Evolutionary conservation across 2,797 vertebrate species (phyloP).

Genomic region (Protonibea diacanthus): DNA sequence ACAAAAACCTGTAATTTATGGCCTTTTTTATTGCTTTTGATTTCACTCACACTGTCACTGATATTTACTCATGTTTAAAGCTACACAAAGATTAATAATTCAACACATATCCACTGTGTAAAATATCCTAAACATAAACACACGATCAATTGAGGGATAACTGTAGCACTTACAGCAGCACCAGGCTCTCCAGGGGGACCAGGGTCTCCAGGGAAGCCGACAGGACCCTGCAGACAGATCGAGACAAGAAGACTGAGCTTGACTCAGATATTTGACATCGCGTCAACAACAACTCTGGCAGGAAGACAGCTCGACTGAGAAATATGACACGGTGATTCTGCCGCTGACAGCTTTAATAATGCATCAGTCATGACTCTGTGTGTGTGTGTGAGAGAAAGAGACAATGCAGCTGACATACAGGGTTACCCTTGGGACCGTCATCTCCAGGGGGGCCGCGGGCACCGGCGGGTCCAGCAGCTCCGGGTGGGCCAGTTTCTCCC

Average conservation of each 20-base stretch:
- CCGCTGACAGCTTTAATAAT: conserved; percentile 48
- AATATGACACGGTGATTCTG: conserved; percentile 40
- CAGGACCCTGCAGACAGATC: conserved; percentile 88
- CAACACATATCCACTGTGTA: background rate
- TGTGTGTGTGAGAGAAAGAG: background rate
- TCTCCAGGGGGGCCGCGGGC: conserved; percentile 94
- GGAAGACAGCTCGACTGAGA: conserved; percentile 44
- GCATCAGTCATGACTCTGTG: conserved; percentile 20
- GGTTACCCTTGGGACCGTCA: conserved; percentile 98
- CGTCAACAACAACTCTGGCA: conserved; percentile 54
- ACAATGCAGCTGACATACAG: conserved; percentile 85
- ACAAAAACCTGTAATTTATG: background rate
- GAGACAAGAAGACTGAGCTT: conserved; percentile 51
- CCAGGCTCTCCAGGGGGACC: conserved; percentile 97
- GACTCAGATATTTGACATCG: conserved; percentile 51
- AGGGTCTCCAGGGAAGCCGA: conserved; percentile 98
- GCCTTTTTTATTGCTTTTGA: background rate
- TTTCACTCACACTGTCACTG: background rate
- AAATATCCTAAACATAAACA: conserved; percentile 5
- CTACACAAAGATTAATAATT: background rate
- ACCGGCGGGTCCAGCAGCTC: conserved; percentile 95
- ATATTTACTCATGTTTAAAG: background rate
- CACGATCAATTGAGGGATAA: conserved; percentile 19
- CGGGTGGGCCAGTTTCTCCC: conserved; percentile 95
- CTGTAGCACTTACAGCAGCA: conserved; percentile 89